Evolutionary conservation across 1,140 invertebrate genomes (phyloP).

Genomic region (Teleogryllus occipitalis): DNA sequence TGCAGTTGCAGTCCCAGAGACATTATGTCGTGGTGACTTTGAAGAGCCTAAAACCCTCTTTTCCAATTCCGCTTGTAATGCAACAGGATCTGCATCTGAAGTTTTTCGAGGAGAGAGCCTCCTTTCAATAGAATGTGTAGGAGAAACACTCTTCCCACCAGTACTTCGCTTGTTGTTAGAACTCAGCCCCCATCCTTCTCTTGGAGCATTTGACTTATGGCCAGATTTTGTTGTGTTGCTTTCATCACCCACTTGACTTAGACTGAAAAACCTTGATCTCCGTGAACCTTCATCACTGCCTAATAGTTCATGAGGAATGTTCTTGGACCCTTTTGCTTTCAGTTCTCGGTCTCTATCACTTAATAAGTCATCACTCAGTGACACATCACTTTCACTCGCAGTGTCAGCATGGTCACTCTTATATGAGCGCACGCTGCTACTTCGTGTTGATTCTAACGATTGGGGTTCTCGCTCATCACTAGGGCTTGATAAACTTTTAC

Average conservation of each 20-base stretch:
- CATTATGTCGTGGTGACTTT: neutral
- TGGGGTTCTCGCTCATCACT: neutral
- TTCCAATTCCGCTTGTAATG: neutral
- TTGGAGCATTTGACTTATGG: neutral
- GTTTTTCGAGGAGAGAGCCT: neutral
- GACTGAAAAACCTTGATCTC: neutral
- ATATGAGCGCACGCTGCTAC: neutral
- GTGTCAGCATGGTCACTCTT: neutral
- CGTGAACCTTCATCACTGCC: neutral
- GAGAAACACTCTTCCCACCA: neutral
- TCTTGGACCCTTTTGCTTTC: neutral
- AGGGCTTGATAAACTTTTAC: slow-evolving; percentile 12
- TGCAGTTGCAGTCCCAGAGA: neutral
- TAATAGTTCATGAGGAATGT: neutral
- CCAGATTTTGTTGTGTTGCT: neutral
- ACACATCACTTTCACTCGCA: neutral
- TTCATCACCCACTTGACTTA: neutral
- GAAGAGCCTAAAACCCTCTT: neutral
- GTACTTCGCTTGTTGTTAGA: neutral
- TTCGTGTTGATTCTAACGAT: neutral
- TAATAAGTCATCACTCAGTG: neutral
- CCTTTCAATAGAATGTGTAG: neutral
- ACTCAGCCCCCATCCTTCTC: neutral
- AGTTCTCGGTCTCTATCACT: neutral
- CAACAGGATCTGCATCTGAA: neutral